Conservation (phyloP, 2,113 vertebrate species). For the Hyperoodon ampullatus region DNA sequence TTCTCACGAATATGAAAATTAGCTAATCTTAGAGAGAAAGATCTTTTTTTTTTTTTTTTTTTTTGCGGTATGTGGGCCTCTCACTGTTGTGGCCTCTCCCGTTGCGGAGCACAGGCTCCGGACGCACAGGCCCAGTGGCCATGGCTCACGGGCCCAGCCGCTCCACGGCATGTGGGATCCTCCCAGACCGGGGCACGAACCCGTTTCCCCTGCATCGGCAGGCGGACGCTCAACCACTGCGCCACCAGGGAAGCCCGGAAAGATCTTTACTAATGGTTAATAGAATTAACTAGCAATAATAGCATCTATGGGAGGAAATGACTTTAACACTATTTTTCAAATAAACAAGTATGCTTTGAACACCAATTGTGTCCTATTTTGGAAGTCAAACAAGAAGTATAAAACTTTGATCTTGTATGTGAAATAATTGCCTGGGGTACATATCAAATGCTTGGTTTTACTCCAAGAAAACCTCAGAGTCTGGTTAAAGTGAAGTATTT, state of each 20-base stretch:
- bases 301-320: background rate
- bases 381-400: background rate
- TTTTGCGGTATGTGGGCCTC: too few species aligned
- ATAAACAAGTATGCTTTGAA: background rate
- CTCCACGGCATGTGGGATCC: too few species aligned
- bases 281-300: background rate
- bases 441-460: slow-evolving; percentile 30
- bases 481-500: slow-evolving; percentile 1
- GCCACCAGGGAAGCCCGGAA: too few species aligned
- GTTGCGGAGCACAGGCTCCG: too few species aligned
- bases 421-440: background rate
- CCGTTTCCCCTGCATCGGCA: too few species aligned
- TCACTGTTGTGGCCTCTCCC: too few species aligned
- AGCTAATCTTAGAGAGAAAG: background rate
- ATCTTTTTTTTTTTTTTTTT: too few species aligned
- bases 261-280: background rate
- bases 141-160: too few species aligned
- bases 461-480: background rate
- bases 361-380: background rate
- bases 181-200: too few species aligned
- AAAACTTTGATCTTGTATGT: background rate
- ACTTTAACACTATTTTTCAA: background rate
- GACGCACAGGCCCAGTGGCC: too few species aligned
- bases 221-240: too few species aligned
- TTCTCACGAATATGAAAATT: slow-evolving; percentile 14